Base-by-base conservation (phyloP, 2,113 vertebrate genomes). In the Periophthalmodon schlosseri region DNA sequence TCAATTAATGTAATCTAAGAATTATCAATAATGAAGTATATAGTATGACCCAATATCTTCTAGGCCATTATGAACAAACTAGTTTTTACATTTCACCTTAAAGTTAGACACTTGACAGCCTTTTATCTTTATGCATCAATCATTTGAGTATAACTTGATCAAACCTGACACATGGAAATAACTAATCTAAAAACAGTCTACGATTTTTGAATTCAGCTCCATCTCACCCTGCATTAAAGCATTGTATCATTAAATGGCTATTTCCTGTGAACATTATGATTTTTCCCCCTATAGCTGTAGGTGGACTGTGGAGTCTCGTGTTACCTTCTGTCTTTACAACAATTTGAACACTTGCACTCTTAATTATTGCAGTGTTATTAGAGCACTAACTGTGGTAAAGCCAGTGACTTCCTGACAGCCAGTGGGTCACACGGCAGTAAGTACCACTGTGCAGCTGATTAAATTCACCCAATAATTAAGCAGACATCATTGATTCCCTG, bases 381-480 rank as follows among this genome's bases (percentile, higher is more conserved):
- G 11, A 82, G 72, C 76, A 78, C 80, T 77, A 76, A 87, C 73
- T 69, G 76, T 74, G 87, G 75, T 82, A 87, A 89, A 82, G 70
- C 14, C 64, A 89, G 91, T 90, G 72, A 88, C 88, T 90, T 91
- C 84, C 73, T 90, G 88, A 92, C 88, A 84, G 88, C 87, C 86
- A 78, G 77, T 74, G 87, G 91, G 86, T 92, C 90, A 90, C 86
- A 82, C 83, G 84, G 85, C 85, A 91, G 89, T 93, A 91, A 91
- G 90, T 91, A 92, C 88, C 87, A 89, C 90, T 85, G 90, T 84
- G 88, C 72, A 24, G 68, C 87, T 94, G 91, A 94, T 94, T 94
- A 89, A 91, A 92, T 94, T 92, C 87, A 86, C 84, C 87, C 91
- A 93, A 90, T 94, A 93, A 94, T 94, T 95, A 93, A 92, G 90